Evolutionary conservation across 2,113 vertebrate species (phyloP), one percentile per base, ranked within the genome.

Genomic region (Machaerirhynchus nigripectus): DNA sequence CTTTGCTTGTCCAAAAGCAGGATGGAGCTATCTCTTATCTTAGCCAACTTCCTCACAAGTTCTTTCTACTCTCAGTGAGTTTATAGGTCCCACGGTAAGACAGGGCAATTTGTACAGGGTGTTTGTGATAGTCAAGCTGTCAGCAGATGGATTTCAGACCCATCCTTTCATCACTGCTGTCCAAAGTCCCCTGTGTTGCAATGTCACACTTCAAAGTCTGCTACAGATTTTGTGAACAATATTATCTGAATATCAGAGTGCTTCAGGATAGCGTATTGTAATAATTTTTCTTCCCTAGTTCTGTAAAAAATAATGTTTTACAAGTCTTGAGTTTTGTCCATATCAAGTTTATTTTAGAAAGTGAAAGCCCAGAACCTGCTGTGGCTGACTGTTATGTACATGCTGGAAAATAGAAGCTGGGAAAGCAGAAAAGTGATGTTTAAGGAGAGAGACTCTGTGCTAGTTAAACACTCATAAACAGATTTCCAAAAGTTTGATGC

Each of bases 111-210:
- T 79, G 52, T 87, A 84, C 40, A 44, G 22, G 27, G 33, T 10
- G 4, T 91, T 94, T 87, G 57, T 69, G 47, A 84, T 8, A 69
- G 59, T 20, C 40, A 84, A 27, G 64, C 59, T 85, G 82, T 91
- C 78, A 90, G 55, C 88, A 93, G 55, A 59, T 75, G 68, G 60
- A 95, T 95, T 96, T 92, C 95, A 89, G 85, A 67, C 61, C 47
- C 47, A 57, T 77, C 30, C 75, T 92, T 93, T 93, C 63, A 70
- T 68, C 75, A 67, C 12, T 63, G 23, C 33, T 44, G 81, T 70
- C 64, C 95, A 81, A 97, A 96, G 93, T 95, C 65, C 88, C 33
- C 26, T 83, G 37, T 87, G 83, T 95, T 92, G 88, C 76, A 96
- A 89, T 84, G 77, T n/a, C 76, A 78, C 69, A 30, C 70, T 85